phyloP scores from a whole-genome alignment of 2,113 vertebrate species.

The Cephalopterus ornatus region DNA sequence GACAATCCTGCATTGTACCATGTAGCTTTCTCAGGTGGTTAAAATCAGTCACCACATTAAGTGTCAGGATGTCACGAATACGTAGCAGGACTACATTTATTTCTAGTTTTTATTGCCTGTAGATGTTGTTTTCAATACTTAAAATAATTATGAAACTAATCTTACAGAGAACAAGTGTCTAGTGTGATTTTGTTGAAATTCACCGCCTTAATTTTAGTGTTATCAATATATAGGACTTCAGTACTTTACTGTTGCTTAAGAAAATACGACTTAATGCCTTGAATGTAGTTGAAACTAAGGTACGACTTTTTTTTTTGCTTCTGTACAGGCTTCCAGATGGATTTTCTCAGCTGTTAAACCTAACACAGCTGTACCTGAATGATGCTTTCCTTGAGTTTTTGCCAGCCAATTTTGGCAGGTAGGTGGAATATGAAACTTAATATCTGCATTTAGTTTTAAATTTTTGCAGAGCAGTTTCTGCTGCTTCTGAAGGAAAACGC shows the following conservation, averaged over 20 bases:
- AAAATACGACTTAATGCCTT: background rate
- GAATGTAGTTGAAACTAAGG: background rate
- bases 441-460: background rate
- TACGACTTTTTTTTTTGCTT: background rate
- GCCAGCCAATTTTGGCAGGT: slow-evolving; percentile 98
- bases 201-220: background rate
- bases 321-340: slow-evolving; percentile 90
- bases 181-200: background rate
- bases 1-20: background rate
- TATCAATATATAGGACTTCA: background rate
- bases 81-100: background rate
- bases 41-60: background rate
- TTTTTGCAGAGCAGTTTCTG: background rate
- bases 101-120: background rate
- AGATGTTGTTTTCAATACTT: background rate
- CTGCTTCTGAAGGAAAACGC: background rate
- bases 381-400: slow-evolving; percentile 98
- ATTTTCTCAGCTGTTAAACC: slow-evolving; percentile 95
- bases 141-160: background rate
- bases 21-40: background rate
- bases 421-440: slow-evolving; percentile 43
- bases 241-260: background rate
- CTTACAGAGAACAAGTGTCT: background rate
- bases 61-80: background rate
- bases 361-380: slow-evolving; percentile 97